Conservation (phyloP, 1,140 invertebrate species). For the Drosophila melanogaster region DNA sequence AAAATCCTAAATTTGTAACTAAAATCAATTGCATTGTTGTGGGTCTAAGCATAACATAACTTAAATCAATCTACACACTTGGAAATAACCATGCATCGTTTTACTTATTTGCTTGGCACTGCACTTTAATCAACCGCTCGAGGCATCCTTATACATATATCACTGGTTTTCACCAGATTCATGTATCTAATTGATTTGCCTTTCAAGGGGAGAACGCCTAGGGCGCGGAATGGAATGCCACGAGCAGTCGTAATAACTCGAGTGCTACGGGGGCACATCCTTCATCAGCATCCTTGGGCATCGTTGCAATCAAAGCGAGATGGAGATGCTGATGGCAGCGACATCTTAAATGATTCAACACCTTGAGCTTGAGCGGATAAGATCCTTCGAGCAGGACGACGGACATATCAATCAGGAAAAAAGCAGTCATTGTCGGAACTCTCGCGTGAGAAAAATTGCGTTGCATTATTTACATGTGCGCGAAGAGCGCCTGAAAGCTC, state of each 20-base stretch:
- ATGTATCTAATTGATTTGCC: conserved; percentile 70
- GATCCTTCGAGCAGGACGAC: conserved; percentile 45
- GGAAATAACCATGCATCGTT: no score
- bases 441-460: conserved; percentile 72
- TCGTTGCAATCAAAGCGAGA: conserved; percentile 59
- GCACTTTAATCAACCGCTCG: conserved; percentile 33
- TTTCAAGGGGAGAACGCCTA: conserved; percentile 2
- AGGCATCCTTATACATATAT: background rate
- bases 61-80: no score
- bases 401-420: conserved; percentile 74
- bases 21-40: background rate
- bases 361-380: conserved; percentile 70
- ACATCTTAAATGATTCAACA: conserved; percentile 79
- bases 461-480: conserved; percentile 78
- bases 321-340: conserved; percentile 45
- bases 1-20: background rate
- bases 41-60: background rate
- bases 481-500: conserved; percentile 73
- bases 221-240: conserved; percentile 42
- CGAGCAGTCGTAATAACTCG: conserved; percentile 68
- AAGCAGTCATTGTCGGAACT: conserved; percentile 29
- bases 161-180: conserved; percentile 26
- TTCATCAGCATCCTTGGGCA: conserved; percentile 28
- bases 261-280: conserved; percentile 47
- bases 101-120: background rate